Percentiles rank a stretch among this genome's conserved stretches.
Conservation (phyloP, 35 echinoderm and acorn worm species). For the Hemicentrotus pulcherrimus region DNA sequence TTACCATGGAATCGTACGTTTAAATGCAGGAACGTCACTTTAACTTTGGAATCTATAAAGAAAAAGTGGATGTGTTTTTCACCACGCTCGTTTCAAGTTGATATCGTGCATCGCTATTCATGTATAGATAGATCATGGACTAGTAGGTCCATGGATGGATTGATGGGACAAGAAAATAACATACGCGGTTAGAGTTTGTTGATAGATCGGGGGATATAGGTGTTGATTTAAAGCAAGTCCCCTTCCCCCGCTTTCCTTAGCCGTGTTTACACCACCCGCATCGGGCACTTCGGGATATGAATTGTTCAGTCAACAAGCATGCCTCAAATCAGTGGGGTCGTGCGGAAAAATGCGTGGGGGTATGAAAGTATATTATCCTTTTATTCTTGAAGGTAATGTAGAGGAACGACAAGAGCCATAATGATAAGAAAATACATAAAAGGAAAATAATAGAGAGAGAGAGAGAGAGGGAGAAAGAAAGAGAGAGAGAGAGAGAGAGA, state of each 20-base stretch:
- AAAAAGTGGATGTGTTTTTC: not conserved
- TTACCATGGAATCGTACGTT: too few species aligned
- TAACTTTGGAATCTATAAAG: not conserved
- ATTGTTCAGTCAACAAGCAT: not conserved
- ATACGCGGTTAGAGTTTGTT: not conserved
- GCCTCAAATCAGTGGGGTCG: not conserved
- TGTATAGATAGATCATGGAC: too few species aligned
- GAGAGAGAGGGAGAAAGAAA: not conserved
- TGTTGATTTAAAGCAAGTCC: not conserved
- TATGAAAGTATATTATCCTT: not conserved
- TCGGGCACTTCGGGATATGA: not conserved
- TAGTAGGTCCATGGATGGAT: not conserved
- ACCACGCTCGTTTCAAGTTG: not conserved
- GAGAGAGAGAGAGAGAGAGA: too few species aligned
- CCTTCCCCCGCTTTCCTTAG: not conserved
- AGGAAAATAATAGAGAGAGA: not conserved
- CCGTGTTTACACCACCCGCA: not conserved
- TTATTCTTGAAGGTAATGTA: not conserved
- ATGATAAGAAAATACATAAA: not conserved
- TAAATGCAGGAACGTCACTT: not conserved
- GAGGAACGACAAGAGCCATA: not conserved
- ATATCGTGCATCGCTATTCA: not conserved
- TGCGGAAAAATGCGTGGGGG: not conserved
- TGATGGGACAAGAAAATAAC: not conserved
- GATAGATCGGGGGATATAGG: not conserved